Evolutionary conservation across 2,113 vertebrate species (phyloP), one percentile per base, ranked within the genome.

Genomic region (Menura novaehollandiae): DNA sequence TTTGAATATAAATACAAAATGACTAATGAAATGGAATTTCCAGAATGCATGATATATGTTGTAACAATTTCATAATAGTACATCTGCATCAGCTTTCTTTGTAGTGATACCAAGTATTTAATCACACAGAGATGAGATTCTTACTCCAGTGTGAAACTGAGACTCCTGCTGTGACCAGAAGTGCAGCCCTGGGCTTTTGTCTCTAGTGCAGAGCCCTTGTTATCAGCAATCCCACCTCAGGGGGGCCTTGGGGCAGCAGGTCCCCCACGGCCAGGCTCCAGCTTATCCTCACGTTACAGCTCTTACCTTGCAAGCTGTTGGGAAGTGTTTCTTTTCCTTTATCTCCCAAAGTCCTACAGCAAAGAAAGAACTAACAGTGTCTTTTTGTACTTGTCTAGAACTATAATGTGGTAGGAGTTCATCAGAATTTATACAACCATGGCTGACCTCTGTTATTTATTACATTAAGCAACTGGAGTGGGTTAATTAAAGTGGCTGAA

Each of bases 141-240:
- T 92, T 21, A n/a, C 47, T 74, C 58, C 17, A n/a, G 24, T 13
- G 46, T 81, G 94, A 66, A 69, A 73, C 2, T 68, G 32, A 88
- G 72, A 56, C 46, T 94, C 69, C 93, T 72, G 16, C 71, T 73
- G 92, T 79, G 95, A 73, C 24, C 49, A 89, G 84, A 53, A 55
- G 59, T 85, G 52, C 24, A 96, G 79, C 92, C 68, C 3, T 5
- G 33, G 94, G 76, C 71, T 89, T 85, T 75, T 86, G 14, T 77
- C 53, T 88, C n/a, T 88, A n/a, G 63, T 72, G 88, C 86, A 93
- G 95, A 96, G 95, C 88, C 89, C 15, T 78, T 30, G 35, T 74
- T 75, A 43, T 49, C 76, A 41, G 32, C 46, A 59, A 30, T 66
- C 55, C 37, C 63, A 77, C 46, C 59, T 88, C 84, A 72, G 95